A percentile compares a stretch with the other conserved stretches of the same genome.
phyloP scores from a whole-genome alignment of 2,888 invertebrate species.

The Volucella inanis region DNA sequence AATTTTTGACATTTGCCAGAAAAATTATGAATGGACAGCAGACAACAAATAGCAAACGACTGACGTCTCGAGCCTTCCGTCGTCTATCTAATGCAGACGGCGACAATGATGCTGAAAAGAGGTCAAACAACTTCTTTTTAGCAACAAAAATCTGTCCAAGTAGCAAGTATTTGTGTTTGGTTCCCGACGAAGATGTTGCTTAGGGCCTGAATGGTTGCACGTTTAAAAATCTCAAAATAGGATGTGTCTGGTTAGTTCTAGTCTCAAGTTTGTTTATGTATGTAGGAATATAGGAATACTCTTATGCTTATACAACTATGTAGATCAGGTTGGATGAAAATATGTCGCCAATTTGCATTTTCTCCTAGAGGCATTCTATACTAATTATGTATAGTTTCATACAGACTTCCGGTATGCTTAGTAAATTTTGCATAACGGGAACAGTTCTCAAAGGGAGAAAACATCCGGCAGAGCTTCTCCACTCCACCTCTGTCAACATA shows the following conservation, averaged over 20 bases:
- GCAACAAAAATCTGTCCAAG: conserved; percentile 5
- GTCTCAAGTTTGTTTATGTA: not conserved
- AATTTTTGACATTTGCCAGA: conserved; percentile 48
- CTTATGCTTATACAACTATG: too few relatives aligned
- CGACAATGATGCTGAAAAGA: conserved; percentile 54
- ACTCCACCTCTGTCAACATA: not conserved
- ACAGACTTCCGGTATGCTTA: conserved; percentile 26
- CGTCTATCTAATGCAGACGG: conserved; percentile 25
- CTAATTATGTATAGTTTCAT: conserved; percentile 3
- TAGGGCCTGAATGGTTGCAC: conserved; percentile 28
- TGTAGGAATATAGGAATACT: too few relatives aligned
- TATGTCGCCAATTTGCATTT: conserved; percentile 39
- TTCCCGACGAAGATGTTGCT: not conserved
- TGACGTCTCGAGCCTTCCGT: conserved; percentile 10
- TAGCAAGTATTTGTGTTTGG: conserved; percentile 12
- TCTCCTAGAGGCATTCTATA: too few relatives aligned
- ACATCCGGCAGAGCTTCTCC: not conserved
- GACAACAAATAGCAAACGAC: not conserved
- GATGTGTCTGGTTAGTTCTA: conserved; percentile 7
- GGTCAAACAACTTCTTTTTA: conserved; percentile 51
- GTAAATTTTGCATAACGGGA: not conserved
- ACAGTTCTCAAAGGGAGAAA: conserved; percentile 42
- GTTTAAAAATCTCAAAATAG: conserved; percentile 40
- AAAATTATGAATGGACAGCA: conserved; percentile 61
- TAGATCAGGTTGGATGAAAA: conserved; percentile 6